Evolutionary conservation across 2,113 vertebrate species (phyloP).

Genomic region (Larimichthys polyactis): DNA sequence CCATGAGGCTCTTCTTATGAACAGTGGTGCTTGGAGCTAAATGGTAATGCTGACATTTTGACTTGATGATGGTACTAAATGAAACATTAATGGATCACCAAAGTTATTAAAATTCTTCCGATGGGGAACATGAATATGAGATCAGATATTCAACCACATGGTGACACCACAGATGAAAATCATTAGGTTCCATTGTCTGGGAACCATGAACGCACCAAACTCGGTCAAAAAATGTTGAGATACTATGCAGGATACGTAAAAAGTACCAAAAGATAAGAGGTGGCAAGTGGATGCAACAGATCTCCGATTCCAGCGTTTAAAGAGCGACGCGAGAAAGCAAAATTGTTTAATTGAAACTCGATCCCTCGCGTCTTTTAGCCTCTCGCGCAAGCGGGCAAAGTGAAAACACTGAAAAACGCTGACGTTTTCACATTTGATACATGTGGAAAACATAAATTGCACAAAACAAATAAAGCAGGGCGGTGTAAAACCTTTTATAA

Average conservation of each 20-base stretch:
- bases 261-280: conserved; percentile 7
- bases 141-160: too few species aligned
- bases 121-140: not conserved
- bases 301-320: conserved; percentile 42
- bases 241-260: conserved; percentile 4
- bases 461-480: conserved; percentile 19
- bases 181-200: not conserved
- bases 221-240: not conserved
- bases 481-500: conserved; percentile 16
- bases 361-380: conserved; percentile 41
- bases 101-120: not conserved
- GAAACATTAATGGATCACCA: too few species aligned
- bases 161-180: not conserved
- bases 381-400: not conserved
- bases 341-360: conserved; percentile 52
- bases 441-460: conserved; percentile 45
- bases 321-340: conserved; percentile 17
- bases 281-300: not conserved
- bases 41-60: too few species aligned
- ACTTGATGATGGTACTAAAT: too few species aligned
- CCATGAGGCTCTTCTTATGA: too few species aligned
- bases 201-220: not conserved
- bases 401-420: not conserved
- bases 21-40: too few species aligned
- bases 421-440: conserved; percentile 13